Percentiles rank a stretch among this genome's conserved stretches.
phyloP scores from a whole-genome alignment of 2,113 vertebrate genomes.

The Ramphastos sulfuratus region DNA sequence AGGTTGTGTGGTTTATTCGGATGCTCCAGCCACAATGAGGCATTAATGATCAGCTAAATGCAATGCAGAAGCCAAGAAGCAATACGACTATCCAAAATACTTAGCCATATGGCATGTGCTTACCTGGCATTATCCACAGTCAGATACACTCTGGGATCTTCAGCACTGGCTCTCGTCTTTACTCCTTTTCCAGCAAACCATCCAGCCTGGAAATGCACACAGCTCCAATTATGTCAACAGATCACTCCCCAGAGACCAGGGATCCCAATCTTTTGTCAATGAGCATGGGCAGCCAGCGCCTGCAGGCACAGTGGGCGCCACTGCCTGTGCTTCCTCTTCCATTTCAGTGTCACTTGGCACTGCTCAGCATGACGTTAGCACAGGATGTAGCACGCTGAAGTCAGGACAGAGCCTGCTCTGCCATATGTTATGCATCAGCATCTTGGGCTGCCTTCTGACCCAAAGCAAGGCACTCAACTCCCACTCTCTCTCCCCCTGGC shows the following conservation, averaged over 20 bases:
- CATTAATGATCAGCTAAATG: constrained; percentile 33
- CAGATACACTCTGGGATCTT: constrained; percentile 69
- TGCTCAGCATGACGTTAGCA: not conserved
- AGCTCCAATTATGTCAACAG: not conserved
- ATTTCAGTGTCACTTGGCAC: not conserved
- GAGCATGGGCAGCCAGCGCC: not conserved
- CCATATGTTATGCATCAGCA: constrained; percentile 49
- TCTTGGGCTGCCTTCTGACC: constrained; percentile 18
- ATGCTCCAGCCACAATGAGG: not conserved
- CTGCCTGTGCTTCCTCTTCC: not conserved
- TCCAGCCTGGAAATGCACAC: constrained; percentile 37
- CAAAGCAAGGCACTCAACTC: constrained; percentile 22
- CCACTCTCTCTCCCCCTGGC: not conserved
- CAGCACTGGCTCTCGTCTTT: constrained; percentile 51
- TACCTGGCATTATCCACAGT: constrained; percentile 61
- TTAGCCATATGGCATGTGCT: not conserved
- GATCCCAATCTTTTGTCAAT: not conserved
- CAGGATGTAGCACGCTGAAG: not conserved
- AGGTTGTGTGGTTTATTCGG: not conserved
- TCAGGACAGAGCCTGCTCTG: not conserved
- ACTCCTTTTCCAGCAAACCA: constrained; percentile 68
- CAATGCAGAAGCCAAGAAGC: not conserved
- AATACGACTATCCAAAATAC: not conserved
- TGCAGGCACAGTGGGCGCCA: not conserved
- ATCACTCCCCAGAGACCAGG: not conserved